These are phyloP conservation scores for Coregonus sp. DNA, from an alignment of 2,797 vertebrate species.

Conservation along the genomic window DNA sequence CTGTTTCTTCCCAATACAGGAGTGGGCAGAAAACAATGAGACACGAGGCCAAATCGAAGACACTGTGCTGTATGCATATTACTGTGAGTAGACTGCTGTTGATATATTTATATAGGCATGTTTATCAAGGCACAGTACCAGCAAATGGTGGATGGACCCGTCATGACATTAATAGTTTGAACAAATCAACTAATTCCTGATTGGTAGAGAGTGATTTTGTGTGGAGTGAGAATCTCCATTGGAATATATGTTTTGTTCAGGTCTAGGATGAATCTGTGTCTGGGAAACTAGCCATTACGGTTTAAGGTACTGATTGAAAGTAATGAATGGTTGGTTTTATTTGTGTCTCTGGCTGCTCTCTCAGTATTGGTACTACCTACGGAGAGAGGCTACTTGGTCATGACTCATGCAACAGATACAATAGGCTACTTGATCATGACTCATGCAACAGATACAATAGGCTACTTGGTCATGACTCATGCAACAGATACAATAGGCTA, in stretches of 20 bases:
- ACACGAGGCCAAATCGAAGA: slow-evolving; percentile 90
- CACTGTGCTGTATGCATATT: slow-evolving; percentile 94
- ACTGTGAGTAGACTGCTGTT: slow-evolving; percentile 85
- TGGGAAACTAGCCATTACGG: neutral
- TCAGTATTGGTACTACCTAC: too few relatives aligned
- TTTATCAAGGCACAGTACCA: neutral
- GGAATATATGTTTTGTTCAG: neutral
- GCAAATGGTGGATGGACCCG: too few relatives aligned
- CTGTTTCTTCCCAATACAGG: slow-evolving; percentile 68
- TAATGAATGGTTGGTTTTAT: slow-evolving; percentile 35
- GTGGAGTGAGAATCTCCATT: neutral
- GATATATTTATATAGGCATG: too few relatives aligned
- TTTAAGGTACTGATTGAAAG: neutral
- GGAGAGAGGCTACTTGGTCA: too few relatives aligned
- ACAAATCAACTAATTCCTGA: neutral
- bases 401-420: too few relatives aligned
- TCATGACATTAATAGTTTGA: too few relatives aligned
- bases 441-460: too few relatives aligned
- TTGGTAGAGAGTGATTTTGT: neutral
- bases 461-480: too few relatives aligned
- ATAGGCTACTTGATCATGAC: too few relatives aligned
- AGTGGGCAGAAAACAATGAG: slow-evolving; percentile 91
- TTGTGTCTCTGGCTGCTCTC: slow-evolving; percentile 1
- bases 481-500: too few relatives aligned
- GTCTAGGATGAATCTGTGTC: neutral